phyloP scores from a whole-genome alignment of 2,888 invertebrate species.

The Dastarcus helophoroides region DNA sequence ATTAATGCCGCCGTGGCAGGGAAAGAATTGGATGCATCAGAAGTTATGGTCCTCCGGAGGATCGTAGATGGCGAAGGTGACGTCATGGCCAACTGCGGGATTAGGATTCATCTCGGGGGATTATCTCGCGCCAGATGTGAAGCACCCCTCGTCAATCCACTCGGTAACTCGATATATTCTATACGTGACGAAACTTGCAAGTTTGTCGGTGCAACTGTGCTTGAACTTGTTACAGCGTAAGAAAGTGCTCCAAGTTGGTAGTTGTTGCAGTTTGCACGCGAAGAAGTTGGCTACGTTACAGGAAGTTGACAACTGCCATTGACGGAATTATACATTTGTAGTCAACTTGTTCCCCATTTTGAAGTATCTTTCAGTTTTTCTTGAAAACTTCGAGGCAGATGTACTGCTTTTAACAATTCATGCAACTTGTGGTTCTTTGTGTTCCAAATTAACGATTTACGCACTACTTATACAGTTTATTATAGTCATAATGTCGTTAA shows the following conservation, averaged over 20 bases:
- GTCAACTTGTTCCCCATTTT: too few species aligned
- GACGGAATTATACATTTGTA: too few species aligned
- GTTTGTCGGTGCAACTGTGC: conserved; percentile 11
- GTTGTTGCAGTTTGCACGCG: conserved; percentile 13
- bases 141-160: conserved; percentile 26
- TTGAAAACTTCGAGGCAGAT: too few species aligned
- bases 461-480: too few species aligned
- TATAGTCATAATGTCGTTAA: too few species aligned
- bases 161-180: conserved; percentile 31
- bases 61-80: conserved; percentile 21
- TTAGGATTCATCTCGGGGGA: conserved; percentile 32
- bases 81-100: conserved; percentile 31
- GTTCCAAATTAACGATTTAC: too few species aligned
- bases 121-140: conserved; percentile 30
- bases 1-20: conserved; percentile 17
- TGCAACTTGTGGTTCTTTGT: too few species aligned
- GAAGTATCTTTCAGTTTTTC: too few species aligned
- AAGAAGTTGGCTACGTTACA: conserved; percentile 16
- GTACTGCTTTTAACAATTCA: too few species aligned
- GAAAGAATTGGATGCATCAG: conserved; percentile 21
- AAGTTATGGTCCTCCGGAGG: conserved; percentile 25
- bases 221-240: conserved; percentile 7
- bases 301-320: conserved; percentile 12
- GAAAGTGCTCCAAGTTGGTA: conserved; percentile 8
- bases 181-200: conserved; percentile 32